phyloP scores from a whole-genome alignment of 2,113 vertebrate species.

The Clarias gariepinus region DNA sequence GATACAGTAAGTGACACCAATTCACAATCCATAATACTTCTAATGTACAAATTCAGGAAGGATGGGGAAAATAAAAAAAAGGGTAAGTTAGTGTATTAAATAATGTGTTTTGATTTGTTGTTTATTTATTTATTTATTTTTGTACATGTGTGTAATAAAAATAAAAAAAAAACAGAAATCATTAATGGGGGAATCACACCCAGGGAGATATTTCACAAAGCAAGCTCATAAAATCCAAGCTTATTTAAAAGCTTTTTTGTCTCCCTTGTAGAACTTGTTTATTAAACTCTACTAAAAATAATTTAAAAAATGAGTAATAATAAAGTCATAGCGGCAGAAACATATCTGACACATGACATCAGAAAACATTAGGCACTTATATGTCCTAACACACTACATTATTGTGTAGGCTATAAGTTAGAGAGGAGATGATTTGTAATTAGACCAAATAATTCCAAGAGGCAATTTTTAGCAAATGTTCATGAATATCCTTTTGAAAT shows the following conservation, averaged over 20 bases:
- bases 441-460: neutral
- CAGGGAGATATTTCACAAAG: neutral
- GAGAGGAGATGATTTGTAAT: neutral
- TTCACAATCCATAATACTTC: neutral
- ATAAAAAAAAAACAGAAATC: neutral
- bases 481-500: neutral
- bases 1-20: neutral
- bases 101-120: neutral
- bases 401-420: neutral
- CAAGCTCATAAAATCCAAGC: constrained; percentile 1
- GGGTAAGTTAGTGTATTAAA: neutral
- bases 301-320: neutral
- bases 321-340: neutral
- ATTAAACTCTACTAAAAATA: neutral
- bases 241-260: neutral
- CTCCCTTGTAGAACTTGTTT: neutral
- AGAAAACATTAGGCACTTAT: neutral
- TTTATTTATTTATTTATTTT: too few relatives aligned
- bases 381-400: neutral
- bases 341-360: neutral
- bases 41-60: neutral
- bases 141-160: too few relatives aligned
- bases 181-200: neutral
- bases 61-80: neutral
- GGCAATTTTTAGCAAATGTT: neutral